Conservation (phyloP, 2,888 invertebrate genomes). For the Epistrophella euchroma region DNA sequence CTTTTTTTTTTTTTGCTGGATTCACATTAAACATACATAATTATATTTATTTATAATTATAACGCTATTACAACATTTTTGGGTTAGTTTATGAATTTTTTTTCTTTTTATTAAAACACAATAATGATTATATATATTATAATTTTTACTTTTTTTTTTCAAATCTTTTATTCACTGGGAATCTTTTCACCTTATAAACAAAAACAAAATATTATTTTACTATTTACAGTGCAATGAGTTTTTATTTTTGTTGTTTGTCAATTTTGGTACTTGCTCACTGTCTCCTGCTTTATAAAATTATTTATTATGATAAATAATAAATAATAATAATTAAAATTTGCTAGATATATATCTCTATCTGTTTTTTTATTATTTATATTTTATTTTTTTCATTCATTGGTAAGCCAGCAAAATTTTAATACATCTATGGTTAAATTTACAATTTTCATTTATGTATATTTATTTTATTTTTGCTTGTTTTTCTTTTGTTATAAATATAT, state of each 20-base stretch:
- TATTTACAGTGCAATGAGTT: constrained; percentile 56
- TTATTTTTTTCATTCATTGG: constrained; percentile 58
- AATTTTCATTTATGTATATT: constrained; percentile 11
- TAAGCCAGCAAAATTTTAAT: constrained; percentile 61
- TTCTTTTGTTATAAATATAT: constrained; percentile 47
- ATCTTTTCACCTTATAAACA: constrained; percentile 18
- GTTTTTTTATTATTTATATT: constrained; percentile 22
- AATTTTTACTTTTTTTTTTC: constrained; percentile 19
- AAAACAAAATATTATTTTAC: constrained; percentile 21
- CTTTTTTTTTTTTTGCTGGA: constrained; percentile 37
- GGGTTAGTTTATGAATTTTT: constrained; percentile 64
- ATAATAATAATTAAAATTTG: constrained; percentile 63
- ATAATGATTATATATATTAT: constrained; percentile 44
- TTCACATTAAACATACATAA: constrained; percentile 57
- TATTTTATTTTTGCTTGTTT: constrained; percentile 12
- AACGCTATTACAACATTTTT: constrained; percentile 74
- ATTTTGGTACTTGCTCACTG: constrained; percentile 54
- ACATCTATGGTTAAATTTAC: constrained; percentile 69
- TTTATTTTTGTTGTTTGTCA: constrained; percentile 29
- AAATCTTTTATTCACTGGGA: constrained; percentile 50
- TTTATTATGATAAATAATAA: constrained; percentile 56
- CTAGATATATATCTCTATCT: constrained; percentile 53
- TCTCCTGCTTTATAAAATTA: constrained; percentile 37
- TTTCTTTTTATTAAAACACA: constrained; percentile 45
- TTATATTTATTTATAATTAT: constrained; percentile 54